phyloP scores from a whole-genome alignment of 2,113 vertebrate species.

The Eleginops maclovinus region DNA sequence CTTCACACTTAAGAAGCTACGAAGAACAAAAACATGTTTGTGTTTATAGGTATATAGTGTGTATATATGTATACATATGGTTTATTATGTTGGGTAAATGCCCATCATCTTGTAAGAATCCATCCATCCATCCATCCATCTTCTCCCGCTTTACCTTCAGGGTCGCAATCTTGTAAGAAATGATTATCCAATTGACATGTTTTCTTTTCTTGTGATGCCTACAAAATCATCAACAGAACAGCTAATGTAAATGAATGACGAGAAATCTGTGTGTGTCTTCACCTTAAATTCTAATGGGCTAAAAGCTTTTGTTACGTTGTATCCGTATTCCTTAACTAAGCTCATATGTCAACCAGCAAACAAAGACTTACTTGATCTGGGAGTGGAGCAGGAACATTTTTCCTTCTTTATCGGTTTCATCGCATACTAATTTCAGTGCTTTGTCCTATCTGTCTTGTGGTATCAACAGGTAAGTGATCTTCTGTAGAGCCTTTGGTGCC shows the following conservation, averaged over 20 bases:
- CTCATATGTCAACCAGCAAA: background rate
- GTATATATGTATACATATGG: no score
- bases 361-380: no score
- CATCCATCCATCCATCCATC: no score
- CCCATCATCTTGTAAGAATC: background rate
- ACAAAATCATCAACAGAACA: background rate
- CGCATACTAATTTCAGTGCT: background rate
- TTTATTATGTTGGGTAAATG: background rate
- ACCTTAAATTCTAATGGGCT: background rate
- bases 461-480: conserved; percentile 27
- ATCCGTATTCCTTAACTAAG: background rate
- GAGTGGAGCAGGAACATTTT: background rate
- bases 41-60: no score
- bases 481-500: background rate
- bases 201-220: background rate
- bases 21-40: no score
- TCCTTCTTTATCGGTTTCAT: background rate
- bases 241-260: background rate
- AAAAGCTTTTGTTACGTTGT: no score
- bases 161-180: no score
- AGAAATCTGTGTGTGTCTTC: background rate
- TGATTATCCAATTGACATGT: no score
- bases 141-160: no score
- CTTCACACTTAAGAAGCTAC: no score
- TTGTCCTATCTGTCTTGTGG: background rate